Evolutionary conservation across 1,140 invertebrate genomes (phyloP), one percentile per base, ranked within the genome.

Genomic region (Zaprionus capensis): DNA sequence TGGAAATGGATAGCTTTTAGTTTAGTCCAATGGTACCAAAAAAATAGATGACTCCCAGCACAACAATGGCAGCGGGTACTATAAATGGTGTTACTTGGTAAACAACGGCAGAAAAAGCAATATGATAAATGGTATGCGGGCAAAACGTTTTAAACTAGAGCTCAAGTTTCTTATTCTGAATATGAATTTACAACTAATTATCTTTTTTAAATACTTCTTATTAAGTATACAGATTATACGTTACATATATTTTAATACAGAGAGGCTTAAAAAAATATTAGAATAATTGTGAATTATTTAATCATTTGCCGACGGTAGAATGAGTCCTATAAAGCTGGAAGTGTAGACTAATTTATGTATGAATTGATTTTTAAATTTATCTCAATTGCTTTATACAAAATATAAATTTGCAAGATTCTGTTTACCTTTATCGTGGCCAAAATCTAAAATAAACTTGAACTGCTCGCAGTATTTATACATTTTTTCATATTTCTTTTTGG

Each of bases 1-100:
- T 81, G 75, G 84, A 87, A 87, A 62, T 71, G 51, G 9, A 7
- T 34, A 81, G 74, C 81, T 84, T 87, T 72, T 44, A 68, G 74
- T 72, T 46, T 76, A 22, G 64, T 57, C 58, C 55, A 71, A 78
- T 62, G 55, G 53, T 38, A 41, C 14, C 14, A 38, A 38, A 38
- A 63, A 49, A 56, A 65, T 22, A 51, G 46, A 55, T 55, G 61
- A 61, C 53, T 51, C 28, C 28, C 34, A 46, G 12, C 14, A 34
- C 36, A 7, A 22, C 46, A 26, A 73, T 65, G 26, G 53, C 20
- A 55, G 58, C 55, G 46, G 31, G 51, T 57, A 55, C 49, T 66
- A 51, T 61, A 75, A 75, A 82, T 81, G 71, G 84, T 80, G 81
- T 81, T 71, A 84, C 62, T 84, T 59, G 22, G 20, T 61, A 83